Evolutionary conservation across 2,888 invertebrate species (phyloP).

Genomic region (Hydroisotoma schaefferi): DNA sequence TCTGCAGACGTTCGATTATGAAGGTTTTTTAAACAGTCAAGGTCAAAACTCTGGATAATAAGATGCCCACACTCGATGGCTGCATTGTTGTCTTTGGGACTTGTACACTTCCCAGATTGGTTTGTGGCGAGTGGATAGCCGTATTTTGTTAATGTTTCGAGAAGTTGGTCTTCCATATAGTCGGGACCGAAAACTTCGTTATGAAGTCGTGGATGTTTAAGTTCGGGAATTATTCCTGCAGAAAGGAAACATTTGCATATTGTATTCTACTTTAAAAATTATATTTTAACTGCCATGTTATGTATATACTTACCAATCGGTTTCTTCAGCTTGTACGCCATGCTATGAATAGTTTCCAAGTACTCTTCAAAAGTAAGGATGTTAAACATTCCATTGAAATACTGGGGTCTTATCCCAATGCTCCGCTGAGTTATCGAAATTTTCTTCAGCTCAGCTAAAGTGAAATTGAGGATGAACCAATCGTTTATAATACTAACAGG

Average conservation of each 20-base stretch:
- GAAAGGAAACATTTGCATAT: slow-evolving; percentile 9
- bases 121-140: slow-evolving; percentile 22
- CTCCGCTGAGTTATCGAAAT: slow-evolving; percentile 33
- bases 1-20: slow-evolving; percentile 16
- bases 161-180: slow-evolving; percentile 30
- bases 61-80: slow-evolving; percentile 23
- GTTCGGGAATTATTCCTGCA: slow-evolving; percentile 38
- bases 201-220: slow-evolving; percentile 34
- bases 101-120: neutral
- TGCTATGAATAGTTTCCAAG: slow-evolving; percentile 28
- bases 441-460: slow-evolving; percentile 28
- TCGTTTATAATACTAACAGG: slow-evolving; percentile 29
- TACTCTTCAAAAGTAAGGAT: slow-evolving; percentile 46
- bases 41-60: slow-evolving; percentile 34
- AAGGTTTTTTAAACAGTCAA: slow-evolving; percentile 20
- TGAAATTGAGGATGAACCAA: slow-evolving; percentile 44
- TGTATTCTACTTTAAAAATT: neutral
- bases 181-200: slow-evolving; percentile 8
- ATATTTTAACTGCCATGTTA: neutral
- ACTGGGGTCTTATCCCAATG: slow-evolving; percentile 39
- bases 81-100: neutral
- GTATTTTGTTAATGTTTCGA: slow-evolving; percentile 8
- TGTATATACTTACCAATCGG: slow-evolving; percentile 23
- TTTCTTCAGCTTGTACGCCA: slow-evolving; percentile 23
- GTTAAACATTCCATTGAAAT: slow-evolving; percentile 33